Base-by-base conservation (phyloP, 1,140 invertebrate genomes). In the Dreissena rostriformis region DNA sequence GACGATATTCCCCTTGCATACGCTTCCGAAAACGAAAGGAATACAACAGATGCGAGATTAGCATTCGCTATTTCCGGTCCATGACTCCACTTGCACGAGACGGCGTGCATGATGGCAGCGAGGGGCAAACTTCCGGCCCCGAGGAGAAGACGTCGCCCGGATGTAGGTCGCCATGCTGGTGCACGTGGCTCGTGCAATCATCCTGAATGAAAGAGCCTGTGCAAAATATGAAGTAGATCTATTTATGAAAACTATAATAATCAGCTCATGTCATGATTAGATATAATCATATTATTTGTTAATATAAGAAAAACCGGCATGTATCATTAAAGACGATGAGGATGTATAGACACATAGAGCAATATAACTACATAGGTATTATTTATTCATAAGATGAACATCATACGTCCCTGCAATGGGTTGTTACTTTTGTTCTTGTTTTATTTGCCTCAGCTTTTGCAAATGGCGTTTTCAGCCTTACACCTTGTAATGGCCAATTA, bases 81-180 rank as follows among this genome's bases (percentile, higher is more conserved):
- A 19, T 76, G 39, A n/a, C 14, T 66, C 74, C 74, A 76, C 51
- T 66, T 76, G 15, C 53, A 61, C 12, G 53, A 39, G 8, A 76
- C 74, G 26, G 74, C 74, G 65, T 76, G 74, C 17, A 76, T 66
- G 6, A 76, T 65, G 26, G 22, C 29, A 51, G 74, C 63, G 24
- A 29, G 65, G 2, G 74, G 39, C 29, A 76, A n/a, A 10, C 6
- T 29, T 19, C 74, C 74, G 28, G 57, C 57, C 15, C 14, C 22
- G 74, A 76, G n/a, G 57, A 65, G 49, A 29, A 76, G 26, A 66
- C 26, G 17, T 51, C 19, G 4, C 74, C 74, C 39, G 28, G 53
- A 12, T 12, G 17, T 8, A 76, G 10, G 17, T 66, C 29, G 0
- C 61, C 61, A 49, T 66, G 57, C 51, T 39, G 57, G 12, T 66